Percentiles rank a stretch among this genome's conserved stretches.
phyloP scores from a whole-genome alignment of 2,888 invertebrate genomes.

The Rhodophaea formosa region DNA sequence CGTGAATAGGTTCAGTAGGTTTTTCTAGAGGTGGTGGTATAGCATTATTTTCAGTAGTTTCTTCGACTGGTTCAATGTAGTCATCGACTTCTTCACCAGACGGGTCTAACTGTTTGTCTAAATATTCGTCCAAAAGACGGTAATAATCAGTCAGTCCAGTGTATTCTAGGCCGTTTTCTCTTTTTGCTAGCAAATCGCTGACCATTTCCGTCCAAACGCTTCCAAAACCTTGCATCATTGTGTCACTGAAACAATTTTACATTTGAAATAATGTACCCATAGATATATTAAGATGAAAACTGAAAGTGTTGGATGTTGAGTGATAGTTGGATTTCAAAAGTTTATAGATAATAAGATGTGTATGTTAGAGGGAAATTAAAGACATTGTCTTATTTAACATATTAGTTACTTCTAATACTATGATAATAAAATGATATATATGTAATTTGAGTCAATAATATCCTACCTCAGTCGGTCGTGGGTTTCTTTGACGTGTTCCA shows the following conservation, averaged over 20 bases:
- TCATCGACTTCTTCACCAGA: constrained; percentile 44
- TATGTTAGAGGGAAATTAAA: no score
- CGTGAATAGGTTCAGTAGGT: constrained; percentile 27
- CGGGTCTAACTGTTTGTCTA: constrained; percentile 73
- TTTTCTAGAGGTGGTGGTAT: constrained; percentile 39
- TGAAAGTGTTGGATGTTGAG: no score
- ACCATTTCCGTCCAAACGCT: constrained; percentile 73
- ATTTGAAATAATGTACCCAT: no score
- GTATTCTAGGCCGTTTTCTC: constrained; percentile 71
- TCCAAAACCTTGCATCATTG: constrained; percentile 71
- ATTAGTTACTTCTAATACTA: no score
- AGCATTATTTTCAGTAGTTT: constrained; percentile 52
- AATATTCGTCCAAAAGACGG: constrained; percentile 76
- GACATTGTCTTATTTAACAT: no score
- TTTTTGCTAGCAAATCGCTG: constrained; percentile 68
- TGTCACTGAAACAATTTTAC: constrained; percentile 45
- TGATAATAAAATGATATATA: no score
- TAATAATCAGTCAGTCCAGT: constrained; percentile 80
- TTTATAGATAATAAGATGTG: no score
- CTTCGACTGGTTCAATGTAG: constrained; percentile 55
- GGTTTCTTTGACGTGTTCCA: constrained; percentile 61
- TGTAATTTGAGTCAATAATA: constrained; percentile 11
- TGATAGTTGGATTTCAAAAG: no score
- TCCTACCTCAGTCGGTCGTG: constrained; percentile 69
- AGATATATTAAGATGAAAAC: no score